Conservation (phyloP, 2,888 invertebrate genomes). For the Bibio marci region DNA sequence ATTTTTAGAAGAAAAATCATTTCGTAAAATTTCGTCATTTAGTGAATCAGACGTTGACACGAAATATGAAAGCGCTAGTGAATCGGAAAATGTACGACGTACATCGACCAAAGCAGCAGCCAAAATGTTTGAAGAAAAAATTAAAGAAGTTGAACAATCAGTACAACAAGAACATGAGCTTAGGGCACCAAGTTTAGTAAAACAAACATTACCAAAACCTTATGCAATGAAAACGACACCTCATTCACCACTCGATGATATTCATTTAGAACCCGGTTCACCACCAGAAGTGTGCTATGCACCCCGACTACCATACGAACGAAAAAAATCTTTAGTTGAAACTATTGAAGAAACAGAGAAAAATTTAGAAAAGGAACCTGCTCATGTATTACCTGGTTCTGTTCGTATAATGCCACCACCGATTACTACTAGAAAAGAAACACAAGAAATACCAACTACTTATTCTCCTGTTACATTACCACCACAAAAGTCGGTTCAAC, state of each 20-base stretch:
- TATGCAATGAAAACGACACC: constrained; percentile 9
- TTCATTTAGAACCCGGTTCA: constrained; percentile 44
- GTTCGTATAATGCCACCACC: constrained; percentile 36
- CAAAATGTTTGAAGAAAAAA: constrained; percentile 17
- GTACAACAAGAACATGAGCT: constrained; percentile 22
- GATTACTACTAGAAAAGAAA: constrained; percentile 11
- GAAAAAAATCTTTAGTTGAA: constrained; percentile 38
- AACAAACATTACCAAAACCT: constrained; percentile 22
- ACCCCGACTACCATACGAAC: constrained; percentile 30
- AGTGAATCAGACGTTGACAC: background rate
- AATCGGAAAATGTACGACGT: constrained; percentile 17
- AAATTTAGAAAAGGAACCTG: constrained; percentile 32
- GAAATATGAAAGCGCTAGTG: background rate
- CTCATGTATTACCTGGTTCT: constrained; percentile 34
- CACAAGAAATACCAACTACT: constrained; percentile 25
- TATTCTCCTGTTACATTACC: too few species aligned
- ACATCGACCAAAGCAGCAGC: constrained; percentile 17
- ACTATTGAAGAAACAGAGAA: constrained; percentile 37
- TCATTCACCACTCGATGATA: constrained; percentile 30
- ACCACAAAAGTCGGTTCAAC: too few species aligned
- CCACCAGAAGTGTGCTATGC: constrained; percentile 50
- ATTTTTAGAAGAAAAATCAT: background rate
- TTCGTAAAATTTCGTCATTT: background rate
- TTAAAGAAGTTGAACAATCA: constrained; percentile 12
- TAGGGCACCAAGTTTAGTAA: constrained; percentile 33